Evolutionary conservation across 2,888 invertebrate genomes (phyloP), one percentile per base, ranked within the genome.

Genomic region (Mycalesis mineus): DNA sequence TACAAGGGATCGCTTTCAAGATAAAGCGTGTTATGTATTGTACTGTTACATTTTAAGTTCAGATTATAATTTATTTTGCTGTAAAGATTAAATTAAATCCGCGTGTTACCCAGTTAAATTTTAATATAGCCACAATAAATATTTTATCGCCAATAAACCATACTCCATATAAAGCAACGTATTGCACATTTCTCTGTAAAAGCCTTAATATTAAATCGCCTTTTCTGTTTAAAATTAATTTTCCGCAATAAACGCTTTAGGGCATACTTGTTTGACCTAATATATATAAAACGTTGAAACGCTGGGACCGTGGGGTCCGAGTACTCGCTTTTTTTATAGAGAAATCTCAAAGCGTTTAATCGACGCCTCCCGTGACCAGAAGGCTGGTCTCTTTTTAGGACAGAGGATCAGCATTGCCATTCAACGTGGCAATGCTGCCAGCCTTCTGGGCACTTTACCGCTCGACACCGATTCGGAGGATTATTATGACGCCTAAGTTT

Each of bases 1-100:
- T 60, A 67, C 71, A 72, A 71, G 71, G 61, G 69, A 59, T 67
- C 64, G 63, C 49, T 58, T 31, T 57, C 52, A 29, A 55, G 55
- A 53, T 61, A 52, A 58, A 60, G 48, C 45, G 54, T n/a, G n/a
- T 64, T 65, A 63, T n/a, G n/a, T n/a, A n/a, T n/a, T 61, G 47
- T 61, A 64, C 65, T 64, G 63, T 65, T 67, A 64, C 55, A 39
- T 64, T 65, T 68, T 50, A 36, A 56, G 28, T 39, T 14, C 17
- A 31, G 29, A 15, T 42, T 31, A 31, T 49, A 51, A 41, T 33
- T 48, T 40, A 57, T 40, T 50, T 40, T 40, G 37, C 40, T 50
- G 37, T 50, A 9, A 13, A 29, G 5, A 28, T 39, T 22, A 11
- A 33, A 48, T n/a, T n/a, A 44, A 44, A 29, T 13, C 36, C 13